phyloP scores from a whole-genome alignment of 2,797 vertebrate genomes.

The Hephaestus fuliginosus region DNA sequence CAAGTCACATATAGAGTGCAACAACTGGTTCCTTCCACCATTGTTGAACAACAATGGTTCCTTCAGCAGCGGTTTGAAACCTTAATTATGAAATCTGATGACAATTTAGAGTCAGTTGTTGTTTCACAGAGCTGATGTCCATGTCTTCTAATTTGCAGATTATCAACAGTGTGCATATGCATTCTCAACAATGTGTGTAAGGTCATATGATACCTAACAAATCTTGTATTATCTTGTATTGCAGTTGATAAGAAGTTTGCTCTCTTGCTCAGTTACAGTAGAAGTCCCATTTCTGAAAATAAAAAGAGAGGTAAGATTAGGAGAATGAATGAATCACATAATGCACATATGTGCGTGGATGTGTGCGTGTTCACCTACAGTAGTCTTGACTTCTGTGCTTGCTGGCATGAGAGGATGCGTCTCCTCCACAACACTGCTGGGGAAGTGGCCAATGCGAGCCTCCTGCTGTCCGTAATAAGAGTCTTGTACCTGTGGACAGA shows the following conservation, averaged over 20 bases:
- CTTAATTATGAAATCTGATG: not conserved
- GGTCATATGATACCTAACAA: not conserved
- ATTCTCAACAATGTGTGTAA: not conserved
- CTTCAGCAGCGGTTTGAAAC: not conserved
- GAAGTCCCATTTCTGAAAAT: slow-evolving; percentile 93
- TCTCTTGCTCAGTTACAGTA: slow-evolving; percentile 86
- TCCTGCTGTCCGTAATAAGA: slow-evolving; percentile 90
- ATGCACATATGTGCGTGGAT: not conserved
- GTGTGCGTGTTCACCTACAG: slow-evolving; percentile 82
- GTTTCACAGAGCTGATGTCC: not conserved
- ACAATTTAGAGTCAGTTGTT: not conserved
- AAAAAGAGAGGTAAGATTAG: slow-evolving; percentile 29
- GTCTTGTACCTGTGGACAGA: slow-evolving; percentile 87
- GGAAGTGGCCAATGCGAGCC: slow-evolving; percentile 91
- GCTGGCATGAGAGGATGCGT: slow-evolving; percentile 88
- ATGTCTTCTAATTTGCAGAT: slow-evolving; percentile 1
- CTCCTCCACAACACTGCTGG: slow-evolving; percentile 90
- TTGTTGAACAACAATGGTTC: not conserved
- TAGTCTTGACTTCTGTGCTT: slow-evolving; percentile 87
- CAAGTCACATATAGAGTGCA: not conserved
- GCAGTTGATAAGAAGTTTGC: not conserved
- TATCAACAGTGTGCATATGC: not conserved
- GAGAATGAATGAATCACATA: not conserved
- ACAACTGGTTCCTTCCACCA: too few relatives aligned
- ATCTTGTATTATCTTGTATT: not conserved